Conservation (phyloP, 2,797 vertebrate species). For the Chrosomus eos region DNA sequence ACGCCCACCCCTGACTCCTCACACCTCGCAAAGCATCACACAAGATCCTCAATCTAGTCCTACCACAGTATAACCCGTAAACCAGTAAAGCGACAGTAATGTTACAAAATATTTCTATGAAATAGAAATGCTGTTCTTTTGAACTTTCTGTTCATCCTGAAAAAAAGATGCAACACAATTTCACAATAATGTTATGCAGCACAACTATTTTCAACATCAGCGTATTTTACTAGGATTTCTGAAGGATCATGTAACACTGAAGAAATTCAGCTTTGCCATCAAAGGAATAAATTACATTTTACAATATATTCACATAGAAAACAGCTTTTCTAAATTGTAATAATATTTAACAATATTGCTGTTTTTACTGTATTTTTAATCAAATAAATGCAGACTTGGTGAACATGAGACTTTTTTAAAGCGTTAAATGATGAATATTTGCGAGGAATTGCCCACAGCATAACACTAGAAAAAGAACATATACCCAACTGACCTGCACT, state of each 20-base stretch:
- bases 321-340: too few species aligned
- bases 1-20: slow-evolving; percentile 33
- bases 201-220: neutral
- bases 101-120: neutral
- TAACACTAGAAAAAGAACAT: neutral
- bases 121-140: neutral
- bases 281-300: neutral
- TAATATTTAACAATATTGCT: neutral
- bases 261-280: neutral
- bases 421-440: neutral
- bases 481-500: slow-evolving; percentile 41
- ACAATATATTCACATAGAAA: neutral
- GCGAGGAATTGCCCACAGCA: neutral
- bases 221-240: neutral
- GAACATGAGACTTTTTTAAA: neutral
- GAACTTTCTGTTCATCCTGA: neutral
- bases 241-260: neutral
- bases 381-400: neutral
- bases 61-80: neutral
- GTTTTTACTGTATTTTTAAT: neutral
- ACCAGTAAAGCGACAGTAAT: neutral
- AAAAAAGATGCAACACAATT: neutral
- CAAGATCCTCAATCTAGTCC: neutral
- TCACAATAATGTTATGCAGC: neutral
- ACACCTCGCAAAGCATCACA: slow-evolving; percentile 39